Base-by-base conservation (phyloP, 2,888 invertebrate species). In the Leptinotarsa tumamoca region DNA sequence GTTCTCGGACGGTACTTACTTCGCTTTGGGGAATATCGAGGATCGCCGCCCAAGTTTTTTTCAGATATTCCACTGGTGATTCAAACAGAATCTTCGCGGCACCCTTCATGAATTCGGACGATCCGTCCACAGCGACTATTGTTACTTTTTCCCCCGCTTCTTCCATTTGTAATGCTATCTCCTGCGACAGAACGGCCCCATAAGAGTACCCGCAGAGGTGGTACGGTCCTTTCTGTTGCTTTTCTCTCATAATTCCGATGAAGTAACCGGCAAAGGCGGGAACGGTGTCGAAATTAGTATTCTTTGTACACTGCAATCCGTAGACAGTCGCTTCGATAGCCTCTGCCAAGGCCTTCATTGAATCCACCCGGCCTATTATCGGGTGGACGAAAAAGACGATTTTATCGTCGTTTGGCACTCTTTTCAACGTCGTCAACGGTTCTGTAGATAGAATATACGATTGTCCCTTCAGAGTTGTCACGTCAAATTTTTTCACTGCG, bases 141-240 rank as follows among this genome's bases (percentile, higher is more conserved):
- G 70, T 51, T n/a, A 78, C 80, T 33, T 79, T 78, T 23, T 79
- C 79, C 0, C 72, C 76, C 3, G 13, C 51, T 50, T 69, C 72
- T 71, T 82, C 80, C 23, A 80, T 49, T 33, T 77, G 78, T 10
- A 79, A 23, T 23, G 70, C 80, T 21, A 80, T 79, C 61, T 82
- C 81, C 63, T 81, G 70, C 4, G 78, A 78, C 43, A 82, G 18
- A n/a, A 68, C 43, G 1, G 66, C 73, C 14, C 81, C 81, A 52
- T 74, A 82, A 1, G 81, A 81, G 67, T 81, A 81, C 14, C 80
- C 81, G 43, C 79, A 80, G 4, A 82, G 27, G n/a, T 67, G 66
- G 33, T 82, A 82, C 14, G 81, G 81, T 1, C 81, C 81, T 14
- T 52, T 63, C 13, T 50, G 49, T 67, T 80, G 80, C 27, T 77